Evolutionary conservation across 2,888 invertebrate genomes (phyloP), one percentile per base, ranked within the genome.

Genomic region (Tachina fera): DNA sequence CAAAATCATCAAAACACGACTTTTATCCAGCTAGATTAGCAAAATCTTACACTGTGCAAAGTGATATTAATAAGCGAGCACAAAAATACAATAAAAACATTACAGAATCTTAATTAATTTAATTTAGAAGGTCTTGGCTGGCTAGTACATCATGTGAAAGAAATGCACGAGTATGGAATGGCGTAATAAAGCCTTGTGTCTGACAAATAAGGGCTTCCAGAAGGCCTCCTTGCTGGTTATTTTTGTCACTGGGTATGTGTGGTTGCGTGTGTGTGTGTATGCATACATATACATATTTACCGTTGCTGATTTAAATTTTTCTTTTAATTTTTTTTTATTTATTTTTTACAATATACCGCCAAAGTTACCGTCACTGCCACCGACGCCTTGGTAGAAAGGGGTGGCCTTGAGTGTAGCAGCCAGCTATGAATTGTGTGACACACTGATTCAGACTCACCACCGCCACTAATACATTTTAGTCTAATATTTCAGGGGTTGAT

Each of bases 271-370:
- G 11, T n/a, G 31, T 53, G 1, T 70, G 22, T 51, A 0, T 49
- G 22, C 13, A 51, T 63, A 45, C 47, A 60, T 6, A 47, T 53
- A 81, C 53, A 63, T 71, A 75, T 65, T 84, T 63, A 80, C 60
- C 84, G 71, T 60, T 80, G 76, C 58, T 83, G 74, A 75, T 84
- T 74, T 84, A 79, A 63, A 79, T 78, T 78, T 83, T 70, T 78
- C 45, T 43, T 77, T 83, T 49, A 45, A 47, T 60, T 70, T 49
- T 9, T 49, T 9, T 39, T 78, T 76, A 45, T 65, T 75, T 63
- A 11, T 70, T 75, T 51, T 58, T 41, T 68, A 60, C 53, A 63
- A 19, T 83, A 63, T 76, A 74, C 70, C 74, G 71, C 71, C 45
- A 67, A 76, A 76, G 71, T 74, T 79, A 74, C 78, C 53, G 72